A percentile compares a stretch with the other conserved stretches of the same genome.
These are phyloP conservation scores for Cerastis rubricosa DNA, from an alignment of 2,888 invertebrate species.

Conservation along the genomic window DNA sequence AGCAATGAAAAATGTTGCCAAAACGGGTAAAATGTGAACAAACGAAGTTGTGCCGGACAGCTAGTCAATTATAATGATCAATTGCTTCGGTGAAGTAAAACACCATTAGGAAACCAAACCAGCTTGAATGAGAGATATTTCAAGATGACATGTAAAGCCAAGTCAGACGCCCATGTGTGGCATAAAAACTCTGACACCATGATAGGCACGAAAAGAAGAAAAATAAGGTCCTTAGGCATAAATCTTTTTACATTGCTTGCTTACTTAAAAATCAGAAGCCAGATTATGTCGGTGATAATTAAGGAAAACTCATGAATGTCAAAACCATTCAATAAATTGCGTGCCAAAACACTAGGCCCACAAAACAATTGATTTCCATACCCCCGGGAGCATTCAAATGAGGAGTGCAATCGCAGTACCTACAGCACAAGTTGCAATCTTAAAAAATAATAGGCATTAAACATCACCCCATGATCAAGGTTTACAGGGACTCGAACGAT, in stretches of 20 bases:
- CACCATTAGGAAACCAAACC: too few species aligned
- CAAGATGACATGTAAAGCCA: too few species aligned
- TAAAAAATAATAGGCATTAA: constrained; percentile 80
- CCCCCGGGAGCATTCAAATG: constrained; percentile 37
- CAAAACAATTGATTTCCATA: constrained; percentile 60
- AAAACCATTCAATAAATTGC: not conserved
- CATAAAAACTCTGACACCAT: too few species aligned
- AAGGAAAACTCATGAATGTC: not conserved
- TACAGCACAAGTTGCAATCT: constrained; percentile 72
- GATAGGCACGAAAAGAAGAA: too few species aligned
- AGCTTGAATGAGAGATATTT: too few species aligned
- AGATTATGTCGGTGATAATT: not conserved
- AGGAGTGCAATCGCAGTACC: constrained; percentile 55
- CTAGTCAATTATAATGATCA: too few species aligned
- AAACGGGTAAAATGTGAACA: too few species aligned
- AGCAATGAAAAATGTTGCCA: too few species aligned
- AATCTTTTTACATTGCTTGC: not conserved
- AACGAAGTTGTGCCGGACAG: too few species aligned
- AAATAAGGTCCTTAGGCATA: not conserved
- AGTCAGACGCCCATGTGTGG: too few species aligned
- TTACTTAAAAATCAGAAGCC: not conserved
- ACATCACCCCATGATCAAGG: constrained; percentile 83
- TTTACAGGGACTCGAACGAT: constrained; percentile 83
- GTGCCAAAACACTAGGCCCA: constrained; percentile 16
- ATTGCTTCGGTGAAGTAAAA: too few species aligned